Evolutionary conservation across 2,113 vertebrate genomes (phyloP), one percentile per base, ranked within the genome.

Genomic region (Ictidomys tridecemlineatus): DNA sequence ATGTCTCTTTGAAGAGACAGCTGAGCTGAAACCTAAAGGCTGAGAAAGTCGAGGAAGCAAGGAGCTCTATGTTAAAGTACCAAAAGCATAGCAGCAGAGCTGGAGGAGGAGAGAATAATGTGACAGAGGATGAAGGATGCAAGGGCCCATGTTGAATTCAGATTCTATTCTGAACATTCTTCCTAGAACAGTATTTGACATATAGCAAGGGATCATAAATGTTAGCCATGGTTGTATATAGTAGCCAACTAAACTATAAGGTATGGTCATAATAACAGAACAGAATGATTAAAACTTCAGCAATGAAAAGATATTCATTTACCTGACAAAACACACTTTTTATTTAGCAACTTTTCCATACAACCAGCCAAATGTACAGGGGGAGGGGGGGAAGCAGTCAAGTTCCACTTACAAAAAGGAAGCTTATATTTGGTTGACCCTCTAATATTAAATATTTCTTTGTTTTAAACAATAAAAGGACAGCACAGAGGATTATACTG

Each of bases 381-480:
- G 45, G 45, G 45, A 1, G 45, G 45, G 45, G 45, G 45, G 32
- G 78, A 74, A 96, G 77, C 4, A 42, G 56, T 48, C 63, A 92
- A 78, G 91, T 97, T 91, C 45, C 65, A 69, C 74, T 91, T 42
- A 86, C 12, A 58, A 84, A 94, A 94, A 32, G 65, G 58, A 84
- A 67, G 18, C 37, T 85, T 61, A 30, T 39, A 48, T 88, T 79
- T 85, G 32, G 79, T 51, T 24, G 73, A 63, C 20, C 61, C n/a
- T 84, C 45, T 88, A 61, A 70, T 63, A 61, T 0, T 80, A 48
- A 73, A 2, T 42, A 72, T 82, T 91, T 83, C 82, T 93, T 96
- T 86, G 37, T 94, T 89, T 93, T 79, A 78, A 97, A 82, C 51
- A 74, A 89, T 89, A 32, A 87, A 82, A 93, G 84, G 56, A 72